phyloP scores from a whole-genome alignment of 2,113 vertebrate species.

The Chaetorhynchus papuensis region DNA sequence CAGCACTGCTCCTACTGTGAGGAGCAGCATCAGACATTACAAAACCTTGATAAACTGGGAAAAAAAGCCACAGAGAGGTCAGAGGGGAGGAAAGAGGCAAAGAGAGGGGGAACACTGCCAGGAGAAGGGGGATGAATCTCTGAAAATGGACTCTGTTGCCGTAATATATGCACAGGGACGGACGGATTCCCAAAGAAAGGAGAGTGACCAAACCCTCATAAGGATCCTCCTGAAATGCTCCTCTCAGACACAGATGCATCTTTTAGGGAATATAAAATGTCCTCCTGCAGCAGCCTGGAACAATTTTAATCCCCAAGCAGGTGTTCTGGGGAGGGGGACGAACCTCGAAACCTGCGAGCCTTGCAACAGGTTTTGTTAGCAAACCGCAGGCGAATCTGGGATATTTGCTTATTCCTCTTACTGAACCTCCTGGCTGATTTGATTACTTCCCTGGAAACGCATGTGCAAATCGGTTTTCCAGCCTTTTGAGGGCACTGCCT shows the following conservation, averaged over 20 bases:
- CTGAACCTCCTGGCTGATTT: neutral
- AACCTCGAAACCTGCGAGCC: neutral
- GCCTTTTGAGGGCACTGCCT: slow-evolving; percentile 15
- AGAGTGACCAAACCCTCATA: neutral
- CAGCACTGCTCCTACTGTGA: rapidly evolving
- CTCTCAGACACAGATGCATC: neutral
- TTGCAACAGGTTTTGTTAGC: neutral
- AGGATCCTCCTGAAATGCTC: neutral
- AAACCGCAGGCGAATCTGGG: rapidly evolving
- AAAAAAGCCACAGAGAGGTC: neutral
- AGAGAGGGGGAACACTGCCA: neutral
- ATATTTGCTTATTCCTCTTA: neutral
- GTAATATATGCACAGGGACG: rapidly evolving
- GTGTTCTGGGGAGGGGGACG: neutral
- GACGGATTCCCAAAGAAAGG: rapidly evolving
- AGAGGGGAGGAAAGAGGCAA: neutral
- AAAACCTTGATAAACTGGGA: neutral
- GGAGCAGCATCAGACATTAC: neutral
- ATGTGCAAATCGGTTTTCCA: neutral
- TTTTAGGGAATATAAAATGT: neutral
- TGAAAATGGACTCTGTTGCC: neutral
- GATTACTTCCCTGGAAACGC: slow-evolving; percentile 1
- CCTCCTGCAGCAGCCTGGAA: neutral
- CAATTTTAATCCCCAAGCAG: neutral
- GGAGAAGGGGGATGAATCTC: neutral